phyloP scores from a whole-genome alignment of 2,113 vertebrate species.

The Eudyptes chrysolophus region DNA sequence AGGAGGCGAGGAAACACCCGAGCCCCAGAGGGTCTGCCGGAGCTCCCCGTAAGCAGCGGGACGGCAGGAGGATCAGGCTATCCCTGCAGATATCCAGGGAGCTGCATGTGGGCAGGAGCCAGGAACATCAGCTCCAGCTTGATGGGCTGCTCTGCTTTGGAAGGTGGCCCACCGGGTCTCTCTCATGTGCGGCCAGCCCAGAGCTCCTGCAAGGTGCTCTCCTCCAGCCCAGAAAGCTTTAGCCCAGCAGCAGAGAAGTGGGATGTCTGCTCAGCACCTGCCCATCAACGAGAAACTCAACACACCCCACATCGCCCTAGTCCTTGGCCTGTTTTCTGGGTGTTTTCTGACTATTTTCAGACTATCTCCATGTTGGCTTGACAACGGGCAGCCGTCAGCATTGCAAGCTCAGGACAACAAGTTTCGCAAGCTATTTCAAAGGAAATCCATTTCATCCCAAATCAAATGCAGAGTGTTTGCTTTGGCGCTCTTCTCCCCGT shows the following conservation, averaged over 20 bases:
- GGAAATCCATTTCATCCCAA: slow-evolving; percentile 37
- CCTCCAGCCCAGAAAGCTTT: neutral
- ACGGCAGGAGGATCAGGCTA: neutral
- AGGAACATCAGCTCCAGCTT: neutral
- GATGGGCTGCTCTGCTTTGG: neutral
- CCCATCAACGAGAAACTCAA: neutral
- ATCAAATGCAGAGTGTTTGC: slow-evolving; percentile 47
- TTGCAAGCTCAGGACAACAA: neutral
- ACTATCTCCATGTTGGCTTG: neutral
- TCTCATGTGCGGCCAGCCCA: neutral
- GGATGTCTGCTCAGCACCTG: neutral
- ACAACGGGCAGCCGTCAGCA: neutral
- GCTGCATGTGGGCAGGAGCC: neutral
- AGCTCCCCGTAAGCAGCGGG: neutral
- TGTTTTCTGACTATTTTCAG: neutral
- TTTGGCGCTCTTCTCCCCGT: neutral
- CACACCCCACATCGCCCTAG: rapidly evolving
- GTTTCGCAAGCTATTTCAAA: slow-evolving; percentile 39
- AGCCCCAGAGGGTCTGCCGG: neutral
- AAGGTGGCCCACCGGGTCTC: neutral
- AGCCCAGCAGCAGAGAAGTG: neutral
- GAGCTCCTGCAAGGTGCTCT: neutral
- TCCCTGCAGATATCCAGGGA: neutral
- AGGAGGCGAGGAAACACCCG: rapidly evolving
- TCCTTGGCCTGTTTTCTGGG: neutral